These are phyloP conservation scores for Pipistrellus nathusii DNA, from an alignment of 2,797 vertebrate species.

Conservation along the genomic window DNA sequence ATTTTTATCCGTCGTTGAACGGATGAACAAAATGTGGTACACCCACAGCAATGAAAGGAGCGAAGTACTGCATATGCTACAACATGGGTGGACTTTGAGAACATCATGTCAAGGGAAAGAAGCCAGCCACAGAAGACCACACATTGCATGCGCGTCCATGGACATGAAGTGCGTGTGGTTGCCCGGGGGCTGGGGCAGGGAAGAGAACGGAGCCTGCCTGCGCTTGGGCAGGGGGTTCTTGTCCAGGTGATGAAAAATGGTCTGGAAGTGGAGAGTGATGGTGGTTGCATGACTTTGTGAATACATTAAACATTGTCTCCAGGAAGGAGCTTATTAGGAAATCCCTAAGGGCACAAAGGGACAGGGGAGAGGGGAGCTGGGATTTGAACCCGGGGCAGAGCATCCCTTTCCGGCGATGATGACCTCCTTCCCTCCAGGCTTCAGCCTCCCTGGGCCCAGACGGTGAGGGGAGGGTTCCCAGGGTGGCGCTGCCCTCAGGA, in stretches of 20 bases:
- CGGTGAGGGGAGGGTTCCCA: fast-evolving
- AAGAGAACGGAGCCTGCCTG: not conserved
- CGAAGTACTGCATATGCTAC: fast-evolving
- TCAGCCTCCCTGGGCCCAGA: not conserved
- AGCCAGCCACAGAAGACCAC: not conserved
- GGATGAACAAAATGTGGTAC: not conserved
- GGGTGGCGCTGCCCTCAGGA: fast-evolving
- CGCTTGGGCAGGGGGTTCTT: not conserved
- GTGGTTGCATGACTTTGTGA: not conserved
- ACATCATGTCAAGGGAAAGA: not conserved
- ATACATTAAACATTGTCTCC: not conserved
- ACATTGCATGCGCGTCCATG: not conserved
- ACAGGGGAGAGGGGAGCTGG: not conserved
- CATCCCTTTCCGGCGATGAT: no score
- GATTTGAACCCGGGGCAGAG: not conserved
- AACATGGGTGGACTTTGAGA: not conserved
- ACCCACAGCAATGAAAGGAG: not conserved
- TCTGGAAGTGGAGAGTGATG: not conserved
- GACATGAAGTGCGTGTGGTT: not conserved
- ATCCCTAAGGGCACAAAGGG: not conserved
- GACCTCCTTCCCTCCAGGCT: not conserved
- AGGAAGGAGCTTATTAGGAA: not conserved
- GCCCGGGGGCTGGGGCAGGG: not conserved
- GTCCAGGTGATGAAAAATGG: not conserved
- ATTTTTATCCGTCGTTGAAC: not conserved